Evolutionary conservation across 2,113 vertebrate genomes (phyloP).

Genomic region (Amphiprion percula): DNA sequence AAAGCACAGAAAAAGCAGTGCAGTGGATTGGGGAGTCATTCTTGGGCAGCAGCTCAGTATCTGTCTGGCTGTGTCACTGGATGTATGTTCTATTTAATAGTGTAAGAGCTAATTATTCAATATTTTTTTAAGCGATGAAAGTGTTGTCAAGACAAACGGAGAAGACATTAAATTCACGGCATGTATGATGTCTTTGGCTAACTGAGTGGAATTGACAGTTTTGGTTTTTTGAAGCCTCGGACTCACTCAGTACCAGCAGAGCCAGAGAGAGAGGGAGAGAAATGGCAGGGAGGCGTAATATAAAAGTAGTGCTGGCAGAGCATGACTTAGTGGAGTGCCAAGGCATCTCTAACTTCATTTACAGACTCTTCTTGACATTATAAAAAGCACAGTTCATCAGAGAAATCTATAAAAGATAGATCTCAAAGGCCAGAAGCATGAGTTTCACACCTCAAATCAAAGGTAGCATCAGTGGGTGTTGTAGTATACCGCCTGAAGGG

Average conservation of each 20-base stretch:
- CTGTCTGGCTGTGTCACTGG: constrained; percentile 48
- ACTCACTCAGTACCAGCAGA: constrained; percentile 46
- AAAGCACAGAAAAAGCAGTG: constrained; percentile 34
- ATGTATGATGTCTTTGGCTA: constrained; percentile 71
- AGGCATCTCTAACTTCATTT: constrained; percentile 71
- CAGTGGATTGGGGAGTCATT: constrained; percentile 12
- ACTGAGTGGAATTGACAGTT: constrained; percentile 68
- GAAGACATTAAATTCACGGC: constrained; percentile 59
- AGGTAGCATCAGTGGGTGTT: constrained; percentile 23
- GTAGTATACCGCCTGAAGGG: background rate
- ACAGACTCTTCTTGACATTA: constrained; percentile 69
- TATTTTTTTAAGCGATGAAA: constrained; percentile 61
- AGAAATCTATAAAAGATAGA: constrained; percentile 36
- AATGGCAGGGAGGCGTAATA: constrained; percentile 45
- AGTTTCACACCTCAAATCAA: constrained; percentile 34
- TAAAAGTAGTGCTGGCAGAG: constrained; percentile 59
- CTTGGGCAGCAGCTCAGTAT: constrained; percentile 44
- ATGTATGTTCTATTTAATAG: constrained; percentile 51
- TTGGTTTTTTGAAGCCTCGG: constrained; percentile 45
- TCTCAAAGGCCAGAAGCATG: background rate
- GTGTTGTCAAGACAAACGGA: constrained; percentile 59
- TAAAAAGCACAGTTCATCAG: constrained; percentile 59
- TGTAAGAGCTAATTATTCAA: constrained; percentile 59
- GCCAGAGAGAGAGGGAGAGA: constrained; percentile 20
- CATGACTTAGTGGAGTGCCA: constrained; percentile 25